phyloP scores from a whole-genome alignment of 23 tunicate species.

The Aplidium turbinatum region DNA sequence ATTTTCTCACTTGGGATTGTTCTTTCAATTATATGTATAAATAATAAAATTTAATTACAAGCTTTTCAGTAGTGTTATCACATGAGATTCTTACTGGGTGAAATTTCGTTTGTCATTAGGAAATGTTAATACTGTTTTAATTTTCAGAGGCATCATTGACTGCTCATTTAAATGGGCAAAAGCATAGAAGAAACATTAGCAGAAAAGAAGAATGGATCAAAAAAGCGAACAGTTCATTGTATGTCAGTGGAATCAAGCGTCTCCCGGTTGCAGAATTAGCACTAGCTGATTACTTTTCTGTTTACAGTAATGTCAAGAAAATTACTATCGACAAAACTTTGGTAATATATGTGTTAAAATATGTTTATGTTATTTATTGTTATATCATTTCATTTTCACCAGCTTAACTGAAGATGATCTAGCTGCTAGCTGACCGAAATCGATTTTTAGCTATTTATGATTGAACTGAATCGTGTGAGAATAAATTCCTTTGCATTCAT shows the following conservation, averaged over 20 bases:
- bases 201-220: constrained; percentile 38
- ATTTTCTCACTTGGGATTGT: too few species aligned
- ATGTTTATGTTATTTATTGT: too few species aligned
- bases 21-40: background rate
- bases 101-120: background rate
- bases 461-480: too few species aligned
- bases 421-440: too few species aligned
- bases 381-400: too few species aligned
- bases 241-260: constrained; percentile 51
- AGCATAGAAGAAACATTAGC: constrained; percentile 55
- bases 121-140: background rate
- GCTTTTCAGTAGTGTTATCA: background rate
- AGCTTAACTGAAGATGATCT: too few species aligned
- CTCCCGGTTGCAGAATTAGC: constrained; percentile 62
- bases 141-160: constrained; percentile 53
- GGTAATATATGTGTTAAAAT: too few species aligned
- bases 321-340: constrained; percentile 76
- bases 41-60: background rate
- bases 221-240: constrained; percentile 52
- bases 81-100: background rate
- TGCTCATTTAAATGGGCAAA: constrained; percentile 61
- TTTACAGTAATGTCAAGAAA: constrained; percentile 50
- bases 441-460: too few species aligned
- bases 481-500: too few species aligned
- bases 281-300: constrained; percentile 77